Conservation (phyloP, 2,888 invertebrate genomes). For the Cancer borealis region DNA sequence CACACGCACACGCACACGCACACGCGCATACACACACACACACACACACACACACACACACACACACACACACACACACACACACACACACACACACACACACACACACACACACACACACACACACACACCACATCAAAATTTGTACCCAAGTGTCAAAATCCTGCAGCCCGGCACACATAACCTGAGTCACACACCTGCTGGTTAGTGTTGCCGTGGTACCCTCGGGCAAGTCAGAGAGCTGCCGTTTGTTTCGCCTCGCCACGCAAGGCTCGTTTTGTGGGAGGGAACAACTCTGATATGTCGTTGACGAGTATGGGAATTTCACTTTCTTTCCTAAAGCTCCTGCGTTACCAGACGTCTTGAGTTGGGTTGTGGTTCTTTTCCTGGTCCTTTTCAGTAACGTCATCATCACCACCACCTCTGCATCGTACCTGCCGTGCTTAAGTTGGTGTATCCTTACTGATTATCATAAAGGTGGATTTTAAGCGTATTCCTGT, state of each 20-base stretch:
- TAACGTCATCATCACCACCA: not conserved
- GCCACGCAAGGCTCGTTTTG: not conserved
- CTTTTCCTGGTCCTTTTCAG: not conserved
- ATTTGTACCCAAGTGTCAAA: slow-evolving; percentile 12
- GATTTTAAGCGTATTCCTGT: not conserved
- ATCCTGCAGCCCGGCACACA: not conserved
- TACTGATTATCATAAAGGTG: not conserved
- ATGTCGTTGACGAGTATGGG: not conserved
- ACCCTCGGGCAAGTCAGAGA: not conserved
- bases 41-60: too few relatives aligned
- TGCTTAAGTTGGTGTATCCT: not conserved
- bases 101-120: not conserved
- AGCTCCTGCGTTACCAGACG: not conserved
- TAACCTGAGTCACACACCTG: too few relatives aligned
- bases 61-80: too few relatives aligned
- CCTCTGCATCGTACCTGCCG: not conserved
- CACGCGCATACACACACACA: not conserved
- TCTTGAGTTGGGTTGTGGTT: not conserved
- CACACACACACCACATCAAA: not conserved
- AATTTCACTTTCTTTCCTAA: not conserved
- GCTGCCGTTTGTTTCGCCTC: slow-evolving; percentile 28
- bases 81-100: too few relatives aligned
- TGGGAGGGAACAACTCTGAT: not conserved
- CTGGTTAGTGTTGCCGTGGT: not conserved
- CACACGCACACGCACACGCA: not conserved